Base-by-base conservation (phyloP, 2,888 invertebrate species). In the Limenitis camilla region DNA sequence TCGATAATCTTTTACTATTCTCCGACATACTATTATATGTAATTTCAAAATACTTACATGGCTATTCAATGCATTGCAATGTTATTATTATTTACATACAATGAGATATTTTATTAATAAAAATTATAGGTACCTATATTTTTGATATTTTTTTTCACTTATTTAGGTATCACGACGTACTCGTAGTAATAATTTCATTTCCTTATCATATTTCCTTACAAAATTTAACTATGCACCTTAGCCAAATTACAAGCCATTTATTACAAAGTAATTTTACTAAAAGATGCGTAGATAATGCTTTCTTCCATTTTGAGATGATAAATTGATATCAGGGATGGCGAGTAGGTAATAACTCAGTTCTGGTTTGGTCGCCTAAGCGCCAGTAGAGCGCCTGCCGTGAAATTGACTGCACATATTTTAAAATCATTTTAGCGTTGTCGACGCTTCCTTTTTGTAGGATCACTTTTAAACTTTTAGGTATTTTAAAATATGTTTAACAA, bases 381-480 rank as follows among this genome's bases (percentile, higher is more conserved):
- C 44, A 69, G 63, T 65, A 71, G 76, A 61, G 68, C 74, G 64
- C 66, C 45, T 61, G 55, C 74, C 81, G 78, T 85, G 81, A 85
- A 85, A 86, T 85, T 85, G 76, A 71, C 62, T 72, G 72, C 72
- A 74, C 72, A 78, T 77, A 78, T 78, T 80, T 81, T 79, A 72
- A 72, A 78, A 78, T 72, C 68, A 71, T 72, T 67, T 68, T 64
- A 65, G 62, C 68, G 61, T 71, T 63, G 61, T 65, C 61, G 68
- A 60, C 66, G 68, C 66, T 39, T 51, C 29, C 40, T 29, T 55
- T 51, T 35, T 50, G 9, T 40, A 28, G 35, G 31, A 45, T 27
- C 44, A 40, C 29, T 35, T 28, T 45, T n/a, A n/a, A 9, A 9
- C 35, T 36, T 10, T 36, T 10, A 10, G 35, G n/a, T n/a, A n/a